Percentiles rank a stretch among this genome's conserved stretches.
Evolutionary conservation across 1,140 invertebrate species (phyloP).

Genomic region (Prorops nasuta): DNA sequence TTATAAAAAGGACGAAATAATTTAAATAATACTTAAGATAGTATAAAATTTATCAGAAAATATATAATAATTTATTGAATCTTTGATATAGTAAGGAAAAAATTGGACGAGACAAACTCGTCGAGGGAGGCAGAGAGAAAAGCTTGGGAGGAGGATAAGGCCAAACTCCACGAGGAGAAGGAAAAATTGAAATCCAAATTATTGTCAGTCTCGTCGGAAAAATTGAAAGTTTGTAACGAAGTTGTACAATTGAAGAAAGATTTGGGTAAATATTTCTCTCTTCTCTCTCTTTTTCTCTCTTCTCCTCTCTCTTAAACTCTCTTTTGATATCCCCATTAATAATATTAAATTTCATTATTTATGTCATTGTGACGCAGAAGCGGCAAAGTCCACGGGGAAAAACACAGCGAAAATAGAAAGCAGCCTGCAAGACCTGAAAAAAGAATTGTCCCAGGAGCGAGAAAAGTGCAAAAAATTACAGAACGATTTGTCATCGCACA

Average conservation of each 20-base stretch:
- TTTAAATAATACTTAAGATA: too few relatives aligned
- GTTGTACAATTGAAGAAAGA: constrained; percentile 51
- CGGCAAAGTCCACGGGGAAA: constrained; percentile 41
- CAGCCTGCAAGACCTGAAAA: constrained; percentile 41
- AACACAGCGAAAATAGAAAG: constrained; percentile 41
- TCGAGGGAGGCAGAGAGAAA: constrained; percentile 59
- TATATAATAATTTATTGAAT: too few relatives aligned
- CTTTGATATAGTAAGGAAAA: constrained; percentile 57
- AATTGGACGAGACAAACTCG: constrained; percentile 58
- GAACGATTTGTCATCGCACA: constrained; percentile 43
- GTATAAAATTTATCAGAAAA: too few relatives aligned
- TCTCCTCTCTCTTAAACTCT: too few relatives aligned
- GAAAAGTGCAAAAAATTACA: constrained; percentile 49
- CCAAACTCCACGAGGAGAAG: constrained; percentile 60
- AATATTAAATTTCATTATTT: not conserved
- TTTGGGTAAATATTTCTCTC: constrained; percentile 41
- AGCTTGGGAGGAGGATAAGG: constrained; percentile 58
- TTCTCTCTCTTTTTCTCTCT: too few relatives aligned
- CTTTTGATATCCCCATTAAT: too few relatives aligned
- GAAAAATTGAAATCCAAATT: constrained; percentile 61
- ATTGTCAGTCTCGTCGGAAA: constrained; percentile 46
- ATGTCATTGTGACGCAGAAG: constrained; percentile 26
- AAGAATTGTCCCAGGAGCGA: constrained; percentile 47
- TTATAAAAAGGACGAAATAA: too few relatives aligned
- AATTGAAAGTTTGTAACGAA: constrained; percentile 50